These are phyloP conservation scores for Dreissena rostriformis DNA, from an alignment of 1,140 invertebrate species.

Conservation along the genomic window DNA sequence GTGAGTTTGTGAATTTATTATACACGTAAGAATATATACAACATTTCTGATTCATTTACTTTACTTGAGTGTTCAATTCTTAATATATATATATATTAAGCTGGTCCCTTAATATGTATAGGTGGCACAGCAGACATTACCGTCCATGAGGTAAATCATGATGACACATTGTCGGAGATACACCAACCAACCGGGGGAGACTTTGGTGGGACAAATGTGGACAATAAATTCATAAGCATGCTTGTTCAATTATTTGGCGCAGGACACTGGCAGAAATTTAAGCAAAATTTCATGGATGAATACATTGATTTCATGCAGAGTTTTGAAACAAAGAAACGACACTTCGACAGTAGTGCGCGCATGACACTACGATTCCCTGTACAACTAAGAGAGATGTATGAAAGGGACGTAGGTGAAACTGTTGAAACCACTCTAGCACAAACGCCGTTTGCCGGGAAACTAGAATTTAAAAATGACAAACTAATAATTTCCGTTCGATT, in stretches of 20 bases:
- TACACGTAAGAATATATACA: background rate
- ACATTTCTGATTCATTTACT: background rate
- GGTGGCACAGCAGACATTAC: slow-evolving; percentile 65
- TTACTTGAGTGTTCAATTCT: background rate
- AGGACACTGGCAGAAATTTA: slow-evolving; percentile 29
- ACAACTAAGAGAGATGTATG: slow-evolving; percentile 28
- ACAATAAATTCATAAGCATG: slow-evolving; percentile 50
- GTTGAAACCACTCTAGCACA: slow-evolving; percentile 14
- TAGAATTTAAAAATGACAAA: slow-evolving; percentile 15
- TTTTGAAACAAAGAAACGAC: slow-evolving; percentile 59
- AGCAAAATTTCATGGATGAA: slow-evolving; percentile 27
- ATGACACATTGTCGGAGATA: slow-evolving; percentile 52
- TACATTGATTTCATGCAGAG: slow-evolving; percentile 47
- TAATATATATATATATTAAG: background rate
- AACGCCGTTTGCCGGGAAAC: background rate
- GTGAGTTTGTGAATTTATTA: background rate
- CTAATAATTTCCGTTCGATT: background rate
- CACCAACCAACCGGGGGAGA: slow-evolving; percentile 57
- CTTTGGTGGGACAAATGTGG: slow-evolving; percentile 60
- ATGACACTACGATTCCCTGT: slow-evolving; percentile 45
- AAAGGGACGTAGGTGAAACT: slow-evolving; percentile 15
- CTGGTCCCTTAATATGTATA: slow-evolving; percentile 17
- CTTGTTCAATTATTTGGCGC: slow-evolving; percentile 50
- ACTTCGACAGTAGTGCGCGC: slow-evolving; percentile 15
- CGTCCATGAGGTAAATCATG: slow-evolving; percentile 53